phyloP scores from a whole-genome alignment of 2,797 vertebrate species.

The Tadarida brasiliensis region DNA sequence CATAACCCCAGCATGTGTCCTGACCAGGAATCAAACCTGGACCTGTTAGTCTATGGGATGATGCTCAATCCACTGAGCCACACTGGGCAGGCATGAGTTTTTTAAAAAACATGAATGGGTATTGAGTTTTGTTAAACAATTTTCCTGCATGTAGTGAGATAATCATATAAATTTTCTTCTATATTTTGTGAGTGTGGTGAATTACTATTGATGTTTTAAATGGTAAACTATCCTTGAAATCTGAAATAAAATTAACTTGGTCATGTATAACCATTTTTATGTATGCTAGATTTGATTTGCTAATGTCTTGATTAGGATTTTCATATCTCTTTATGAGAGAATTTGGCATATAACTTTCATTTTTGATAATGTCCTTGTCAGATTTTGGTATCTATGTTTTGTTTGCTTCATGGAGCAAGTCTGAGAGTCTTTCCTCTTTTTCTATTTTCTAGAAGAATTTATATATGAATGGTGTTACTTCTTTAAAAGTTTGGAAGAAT shows the following conservation, averaged over 20 bases:
- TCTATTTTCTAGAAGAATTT: constrained; percentile 29
- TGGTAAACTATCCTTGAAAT: constrained; percentile 23
- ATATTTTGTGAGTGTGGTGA: constrained; percentile 2
- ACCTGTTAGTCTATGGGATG: too few species aligned
- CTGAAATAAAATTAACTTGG: constrained; percentile 5
- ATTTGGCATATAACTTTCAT: neutral
- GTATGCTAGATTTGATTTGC: neutral
- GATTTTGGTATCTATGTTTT: neutral
- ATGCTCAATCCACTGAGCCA: too few species aligned
- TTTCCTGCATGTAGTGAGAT: neutral
- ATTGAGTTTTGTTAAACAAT: constrained; percentile 44
- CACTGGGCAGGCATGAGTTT: neutral
- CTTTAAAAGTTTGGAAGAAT: constrained; percentile 14
- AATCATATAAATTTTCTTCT: neutral
- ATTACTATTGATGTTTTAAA: constrained; percentile 28
- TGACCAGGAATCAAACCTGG: too few species aligned
- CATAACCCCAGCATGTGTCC: too few species aligned
- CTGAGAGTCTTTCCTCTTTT: neutral
- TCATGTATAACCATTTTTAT: neutral
- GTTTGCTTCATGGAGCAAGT: neutral
- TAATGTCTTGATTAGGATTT: neutral
- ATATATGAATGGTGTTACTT: neutral
- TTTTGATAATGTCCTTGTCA: neutral
- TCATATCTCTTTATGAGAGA: neutral
- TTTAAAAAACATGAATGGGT: neutral